Base-by-base conservation (phyloP, 2,113 vertebrate genomes). In the Mohoua ochrocephala region DNA sequence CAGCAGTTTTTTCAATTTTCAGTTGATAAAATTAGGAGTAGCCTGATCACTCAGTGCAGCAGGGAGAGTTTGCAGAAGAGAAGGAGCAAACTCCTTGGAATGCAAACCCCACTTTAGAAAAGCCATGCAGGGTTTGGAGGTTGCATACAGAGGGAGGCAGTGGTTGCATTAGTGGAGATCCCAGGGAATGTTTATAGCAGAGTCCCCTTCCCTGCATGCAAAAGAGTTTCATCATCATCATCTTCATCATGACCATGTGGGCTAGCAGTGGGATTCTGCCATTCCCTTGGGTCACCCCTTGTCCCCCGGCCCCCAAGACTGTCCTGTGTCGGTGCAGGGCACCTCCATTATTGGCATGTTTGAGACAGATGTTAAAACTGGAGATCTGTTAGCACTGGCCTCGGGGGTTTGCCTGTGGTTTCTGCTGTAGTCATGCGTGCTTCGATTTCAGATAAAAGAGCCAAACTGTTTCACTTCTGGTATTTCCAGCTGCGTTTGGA, bases 401-500 rank as follows among this genome's bases (percentile, higher is more conserved):
- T 95, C 33, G 39, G 73, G 95, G 67, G 87, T 65, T 96, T 95
- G 85, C 91, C 88, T 93, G 76, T 76, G 86, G 81, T 94, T 95
- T 87, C 94, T 96, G 86, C 81, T 95, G 89, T 93, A 96, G 96
- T 79, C 91, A 87, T 88, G 92, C 95, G 96, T 95, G 94, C 93
- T 89, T 97, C 94, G 82, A 86, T 95, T 89, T 96, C 97, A 97
- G 93, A 97, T 97, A 95, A 92, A 94, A 97, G 82, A 94, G 93
- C 97, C 90, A 90, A 96, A 93, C 94, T 96, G 9, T 96, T 93
- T 94, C 97, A 96, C 92, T 96, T 87, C 95, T 97, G 96, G 97
- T 94, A 87, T 95, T 96, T 96, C 97, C 95, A 89, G 94, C 86
- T 53, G 96, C 95, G 96, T 97, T 97, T 97, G 96, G 97, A 97